Base-by-base conservation (phyloP, 1,140 invertebrate species). In the Bactericera cockerelli region DNA sequence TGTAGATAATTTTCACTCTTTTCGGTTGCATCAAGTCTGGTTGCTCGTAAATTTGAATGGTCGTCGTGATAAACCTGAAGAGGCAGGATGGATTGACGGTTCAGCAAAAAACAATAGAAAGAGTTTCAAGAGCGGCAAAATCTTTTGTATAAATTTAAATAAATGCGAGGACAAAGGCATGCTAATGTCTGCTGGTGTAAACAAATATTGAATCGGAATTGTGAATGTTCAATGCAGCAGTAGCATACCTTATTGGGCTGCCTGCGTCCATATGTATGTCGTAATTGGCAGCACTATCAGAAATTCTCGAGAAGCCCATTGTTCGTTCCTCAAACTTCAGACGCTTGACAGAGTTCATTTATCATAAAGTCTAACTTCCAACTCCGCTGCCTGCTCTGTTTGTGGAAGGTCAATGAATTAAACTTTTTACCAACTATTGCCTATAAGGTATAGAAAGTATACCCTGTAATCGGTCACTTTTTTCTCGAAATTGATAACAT, bases 121-220 rank as follows among this genome's bases (percentile, higher is more conserved):
- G n/a, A 49, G 19, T 4, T 16, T 19, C 19, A 49, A 19, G 22
- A 22, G n/a, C 42, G 42, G 42, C 42, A 22, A 22, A 19, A 49
- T 49, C 42, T 49, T 49, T 49, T 49, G 42, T 49, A 49, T 49
- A 49, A 49, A 49, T 49, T 49, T 49, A 49, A 49, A 49, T 49
- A 49, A 49, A 49, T 49, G 19, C 42, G 22, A 49, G 22, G 42
- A 16, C 42, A 49, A 49, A 49, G 42, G n/a, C 42, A 49, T 49
- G 42, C 42, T 49, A 49, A 49, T 49, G 42, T 49, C 42, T 49
- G 42, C 42, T 49, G 42, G 42, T 49, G 42, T 49, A 49, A 49
- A 49, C 42, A 49, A 16, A 49, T 49, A 49, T 16, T 49, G 42
- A 49, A 49, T 49, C 28, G 4, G 28, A 31, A 31, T 31, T 31